Evolutionary conservation across 2,888 invertebrate genomes (phyloP).

Genomic region (Ectemnius cavifrons): DNA sequence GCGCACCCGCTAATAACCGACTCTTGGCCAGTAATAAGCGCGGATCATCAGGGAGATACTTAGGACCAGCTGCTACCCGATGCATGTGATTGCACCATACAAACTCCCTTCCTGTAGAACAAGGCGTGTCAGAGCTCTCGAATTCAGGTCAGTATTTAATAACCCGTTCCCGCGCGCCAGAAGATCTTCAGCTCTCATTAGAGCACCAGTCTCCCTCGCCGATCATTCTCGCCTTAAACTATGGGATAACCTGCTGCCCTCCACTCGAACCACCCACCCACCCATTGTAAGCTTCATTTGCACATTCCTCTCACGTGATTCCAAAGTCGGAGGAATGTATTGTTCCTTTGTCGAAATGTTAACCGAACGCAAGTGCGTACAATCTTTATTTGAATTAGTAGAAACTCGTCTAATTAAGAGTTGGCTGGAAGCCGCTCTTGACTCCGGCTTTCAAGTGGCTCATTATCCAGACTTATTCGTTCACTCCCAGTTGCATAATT

Average conservation of each 20-base stretch:
- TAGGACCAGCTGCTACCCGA: constrained; percentile 51
- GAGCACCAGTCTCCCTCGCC: constrained; percentile 36
- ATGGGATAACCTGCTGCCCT: neutral
- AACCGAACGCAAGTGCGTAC: neutral
- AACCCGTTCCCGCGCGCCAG: constrained; percentile 26
- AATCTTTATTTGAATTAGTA: neutral
- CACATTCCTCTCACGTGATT: too few relatives aligned
- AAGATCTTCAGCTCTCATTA: constrained; percentile 52
- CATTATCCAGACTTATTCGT: constrained; percentile 1
- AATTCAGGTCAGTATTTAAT: constrained; percentile 53
- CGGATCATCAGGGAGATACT: constrained; percentile 57
- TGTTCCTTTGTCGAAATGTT: neutral
- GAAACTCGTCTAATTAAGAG: constrained; percentile 7
- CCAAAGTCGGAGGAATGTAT: too few relatives aligned
- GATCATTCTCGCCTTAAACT: constrained; percentile 38
- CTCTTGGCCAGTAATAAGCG: constrained; percentile 52
- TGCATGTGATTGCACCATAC: constrained; percentile 49
- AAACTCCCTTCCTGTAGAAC: too few relatives aligned
- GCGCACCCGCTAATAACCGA: constrained; percentile 51
- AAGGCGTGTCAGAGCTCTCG: neutral
- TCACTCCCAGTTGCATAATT: neutral
- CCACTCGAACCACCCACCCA: too few relatives aligned
- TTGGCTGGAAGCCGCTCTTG: neutral
- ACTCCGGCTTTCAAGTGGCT: neutral
- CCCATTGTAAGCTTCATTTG: neutral